Base-by-base conservation (phyloP, 37 sponge, comb jelly and placozoan genomes). In the Geodia barretti region DNA sequence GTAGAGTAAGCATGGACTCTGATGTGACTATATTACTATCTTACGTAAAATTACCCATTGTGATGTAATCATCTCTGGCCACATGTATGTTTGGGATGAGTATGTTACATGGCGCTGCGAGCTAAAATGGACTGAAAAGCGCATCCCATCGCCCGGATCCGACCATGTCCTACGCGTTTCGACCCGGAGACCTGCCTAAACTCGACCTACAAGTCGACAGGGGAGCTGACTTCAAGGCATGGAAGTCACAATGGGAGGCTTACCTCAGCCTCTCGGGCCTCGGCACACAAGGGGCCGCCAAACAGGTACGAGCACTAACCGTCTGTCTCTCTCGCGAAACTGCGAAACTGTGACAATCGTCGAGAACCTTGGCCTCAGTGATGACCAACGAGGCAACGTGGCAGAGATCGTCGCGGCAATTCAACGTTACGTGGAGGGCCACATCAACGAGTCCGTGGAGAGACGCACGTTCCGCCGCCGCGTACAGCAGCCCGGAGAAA, bases 171-270 rank as follows among this genome's bases (percentile, higher is more conserved):
- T 78, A 78, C 79, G 61, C 34, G 33, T 80, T 80, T 31, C 32
- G 81, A 70, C 72, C 36, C 33, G 72, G 81, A n/a, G 71, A 70
- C 60, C 62, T 80, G 39, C 81, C 81, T 8, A 70, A 71, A 59
- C 81, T 68, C 35, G 72, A 80, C 71, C 72, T 80, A 25, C 81
- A 80, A 70, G 81, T 80, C 62, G 81, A 80, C 39, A 20, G 72
- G 3, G 72, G 81, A 4, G 34, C 81, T 20, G 81, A 80, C 38
- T 80, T 80, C 62, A 47, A 39, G 25, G 72, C 81, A 47, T 80
- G 81, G 81, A 70, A 71, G 59, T 21, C 61, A 25, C 81, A 70
- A 28, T 80, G 80, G 71, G 60, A 67, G 23, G 70, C 71, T 3
- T 80, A 80, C 72, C n/a, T 24, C 33, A 71, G 72, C 81, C 72